A percentile compares a stretch with the other conserved stretches of the same genome.
phyloP scores from a whole-genome alignment of 2,888 invertebrate genomes.

The Coremacera marginata region DNA sequence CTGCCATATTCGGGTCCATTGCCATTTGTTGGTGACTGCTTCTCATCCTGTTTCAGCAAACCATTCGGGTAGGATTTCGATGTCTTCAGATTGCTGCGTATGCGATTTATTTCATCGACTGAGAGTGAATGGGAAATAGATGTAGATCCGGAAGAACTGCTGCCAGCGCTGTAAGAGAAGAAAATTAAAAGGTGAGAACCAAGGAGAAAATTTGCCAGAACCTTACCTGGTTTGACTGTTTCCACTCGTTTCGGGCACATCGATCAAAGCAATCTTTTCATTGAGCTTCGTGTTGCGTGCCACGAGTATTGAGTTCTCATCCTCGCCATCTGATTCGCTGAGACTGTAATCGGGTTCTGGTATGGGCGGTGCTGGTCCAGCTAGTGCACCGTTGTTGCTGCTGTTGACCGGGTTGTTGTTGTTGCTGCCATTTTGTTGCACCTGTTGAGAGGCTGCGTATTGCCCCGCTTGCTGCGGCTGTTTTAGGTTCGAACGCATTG shows the following conservation, averaged over 20 bases:
- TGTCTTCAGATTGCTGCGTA: slow-evolving; percentile 84
- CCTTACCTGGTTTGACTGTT: slow-evolving; percentile 79
- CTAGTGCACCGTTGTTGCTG: slow-evolving; percentile 52
- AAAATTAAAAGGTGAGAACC: neutral
- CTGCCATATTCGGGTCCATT: slow-evolving; percentile 1
- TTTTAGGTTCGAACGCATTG: slow-evolving; percentile 9
- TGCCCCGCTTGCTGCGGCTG: neutral
- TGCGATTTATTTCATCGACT: slow-evolving; percentile 90
- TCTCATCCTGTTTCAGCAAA: slow-evolving; percentile 73
- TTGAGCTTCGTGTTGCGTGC: slow-evolving; percentile 71
- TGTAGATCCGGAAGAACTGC: slow-evolving; percentile 76
- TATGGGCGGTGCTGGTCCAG: slow-evolving; percentile 78
- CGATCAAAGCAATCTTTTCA: slow-evolving; percentile 71
- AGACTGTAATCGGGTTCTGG: slow-evolving; percentile 93
- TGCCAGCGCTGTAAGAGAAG: slow-evolving; percentile 71
- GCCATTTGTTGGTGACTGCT: slow-evolving; percentile 45
- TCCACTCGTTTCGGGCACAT: slow-evolving; percentile 77
- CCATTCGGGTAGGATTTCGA: slow-evolving; percentile 91
- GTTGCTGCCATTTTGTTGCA: slow-evolving; percentile 47
- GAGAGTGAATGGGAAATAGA: slow-evolving; percentile 88
- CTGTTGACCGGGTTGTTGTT: slow-evolving; percentile 64
- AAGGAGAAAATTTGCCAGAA: neutral
- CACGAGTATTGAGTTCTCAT: slow-evolving; percentile 70
- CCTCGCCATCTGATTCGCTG: slow-evolving; percentile 86
- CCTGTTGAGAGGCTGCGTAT: slow-evolving; percentile 27